These are phyloP conservation scores for Melanostoma mellinum DNA, from an alignment of 2,888 invertebrate genomes.

Conservation along the genomic window DNA sequence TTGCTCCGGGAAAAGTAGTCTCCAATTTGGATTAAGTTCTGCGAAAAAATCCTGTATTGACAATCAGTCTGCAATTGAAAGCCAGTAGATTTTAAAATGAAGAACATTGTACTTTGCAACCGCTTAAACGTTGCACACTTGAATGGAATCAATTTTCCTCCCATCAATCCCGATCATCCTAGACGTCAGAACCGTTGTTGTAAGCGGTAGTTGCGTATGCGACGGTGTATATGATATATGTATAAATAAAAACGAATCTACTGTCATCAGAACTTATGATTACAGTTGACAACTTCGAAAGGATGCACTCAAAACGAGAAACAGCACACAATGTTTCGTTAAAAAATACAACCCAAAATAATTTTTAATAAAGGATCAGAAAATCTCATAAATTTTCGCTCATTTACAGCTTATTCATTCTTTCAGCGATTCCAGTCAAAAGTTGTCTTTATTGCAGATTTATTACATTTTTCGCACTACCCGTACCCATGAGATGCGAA, in stretches of 20 bases:
- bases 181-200: conserved; percentile 16
- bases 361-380: conserved; percentile 1
- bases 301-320: conserved; percentile 6
- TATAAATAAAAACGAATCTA: conserved; percentile 5
- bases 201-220: background rate
- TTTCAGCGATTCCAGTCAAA: conserved; percentile 64
- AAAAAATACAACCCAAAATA: conserved; percentile 11
- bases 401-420: conserved; percentile 71
- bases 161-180: background rate
- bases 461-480: conserved; percentile 55
- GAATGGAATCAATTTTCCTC: background rate
- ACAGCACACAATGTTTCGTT: conserved; percentile 24
- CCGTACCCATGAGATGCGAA: background rate
- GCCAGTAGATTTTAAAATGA: too few relatives aligned
- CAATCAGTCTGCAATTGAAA: too few relatives aligned
- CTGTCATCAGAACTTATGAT: conserved; percentile 19
- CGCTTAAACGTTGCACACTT: background rate
- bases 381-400: conserved; percentile 68
- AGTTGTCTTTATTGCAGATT: conserved; percentile 66
- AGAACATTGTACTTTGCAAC: too few relatives aligned
- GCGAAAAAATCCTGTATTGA: too few relatives aligned
- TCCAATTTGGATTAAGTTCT: too few relatives aligned
- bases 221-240: background rate
- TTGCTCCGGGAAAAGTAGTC: too few relatives aligned
- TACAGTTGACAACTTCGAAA: conserved; percentile 35